Evolutionary conservation across 2,797 vertebrate genomes (phyloP).

Genomic region (Triplophysa yarkandensis): DNA sequence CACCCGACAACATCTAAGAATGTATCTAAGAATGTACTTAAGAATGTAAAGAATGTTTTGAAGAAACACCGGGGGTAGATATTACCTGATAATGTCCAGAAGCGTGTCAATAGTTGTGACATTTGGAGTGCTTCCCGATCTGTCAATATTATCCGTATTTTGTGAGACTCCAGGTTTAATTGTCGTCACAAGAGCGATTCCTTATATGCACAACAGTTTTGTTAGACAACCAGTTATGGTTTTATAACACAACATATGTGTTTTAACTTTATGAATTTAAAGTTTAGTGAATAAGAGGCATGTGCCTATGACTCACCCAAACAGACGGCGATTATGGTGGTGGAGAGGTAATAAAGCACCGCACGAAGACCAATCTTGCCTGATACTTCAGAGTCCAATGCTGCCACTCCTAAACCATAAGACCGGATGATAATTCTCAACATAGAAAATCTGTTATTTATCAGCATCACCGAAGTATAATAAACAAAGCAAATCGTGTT

Average conservation of each 20-base stretch:
- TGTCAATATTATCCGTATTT: constrained; percentile 82
- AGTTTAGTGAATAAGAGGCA: not conserved
- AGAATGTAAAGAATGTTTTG: no score
- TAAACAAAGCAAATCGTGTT: not conserved
- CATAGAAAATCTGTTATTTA: not conserved
- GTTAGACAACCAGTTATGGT: not conserved
- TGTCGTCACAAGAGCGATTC: constrained; percentile 89
- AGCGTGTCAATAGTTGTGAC: constrained; percentile 92
- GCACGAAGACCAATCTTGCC: constrained; percentile 93
- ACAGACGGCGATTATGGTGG: constrained; percentile 90
- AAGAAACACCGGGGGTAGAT: no score
- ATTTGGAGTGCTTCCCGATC: constrained; percentile 85
- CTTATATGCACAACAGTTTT: constrained; percentile 64
- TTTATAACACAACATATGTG: not conserved
- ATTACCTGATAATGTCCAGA: constrained; percentile 88
- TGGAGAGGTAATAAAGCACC: constrained; percentile 91
- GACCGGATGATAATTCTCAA: not conserved
- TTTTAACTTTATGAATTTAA: not conserved
- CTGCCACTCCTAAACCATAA: constrained; percentile 84
- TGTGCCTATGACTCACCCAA: constrained; percentile 78
- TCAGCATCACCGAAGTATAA: not conserved
- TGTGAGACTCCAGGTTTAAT: constrained; percentile 95
- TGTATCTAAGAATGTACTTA: no score
- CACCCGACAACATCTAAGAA: no score
- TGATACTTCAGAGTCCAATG: constrained; percentile 92